Base-by-base conservation (phyloP, 2,113 vertebrate genomes). In the Chaenogobius annularis region DNA sequence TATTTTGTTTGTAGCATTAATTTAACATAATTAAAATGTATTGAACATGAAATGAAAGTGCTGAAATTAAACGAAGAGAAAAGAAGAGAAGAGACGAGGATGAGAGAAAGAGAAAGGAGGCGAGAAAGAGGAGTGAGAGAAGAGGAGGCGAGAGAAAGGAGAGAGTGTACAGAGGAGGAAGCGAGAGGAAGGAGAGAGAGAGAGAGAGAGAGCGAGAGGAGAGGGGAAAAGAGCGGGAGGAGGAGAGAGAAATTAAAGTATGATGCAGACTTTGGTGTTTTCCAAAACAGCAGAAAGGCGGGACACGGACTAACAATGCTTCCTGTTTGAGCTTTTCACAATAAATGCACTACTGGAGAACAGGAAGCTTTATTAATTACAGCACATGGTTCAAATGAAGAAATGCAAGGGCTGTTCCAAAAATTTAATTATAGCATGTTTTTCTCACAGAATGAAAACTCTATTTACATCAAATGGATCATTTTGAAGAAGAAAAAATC, bases 261-360 rank as follows among this genome's bases (percentile, higher is more conserved):
- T 50, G 48, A 7, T 50, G 48, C 48, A 50, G 48, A 12, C 9
- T 56, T 23, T 56, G 52, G 15, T 37, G 9, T 63, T 63, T 26
- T 59, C 20, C 56, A 59, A 31, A 59, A 59, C 56, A 59, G 56
- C 56, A 59, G 56, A 59, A 59, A 59, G 56, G 56, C 23, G 56
- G 35, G 37, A 66, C 37, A 23, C 19, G 5, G 43, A 44, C 20
- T 14, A 46, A 66, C 12, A 10, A 47, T 3, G 20, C 43, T 46
- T 63, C 61, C 35, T 37, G 31, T n/a, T 37, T n/a, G 35, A 17
- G 1, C 17, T 10, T 63, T 40, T n/a, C 61, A 63, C 31, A 63
- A 40, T 63, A 63, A 63, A 63, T 10, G 31, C 14, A 15, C 26
- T 1, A 59, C 13, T 31, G 23, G 31, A 59, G 23, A 31, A 17